Evolutionary conservation across 2,888 invertebrate genomes (phyloP).

Genomic region (Digitonthophagus gazella): DNA sequence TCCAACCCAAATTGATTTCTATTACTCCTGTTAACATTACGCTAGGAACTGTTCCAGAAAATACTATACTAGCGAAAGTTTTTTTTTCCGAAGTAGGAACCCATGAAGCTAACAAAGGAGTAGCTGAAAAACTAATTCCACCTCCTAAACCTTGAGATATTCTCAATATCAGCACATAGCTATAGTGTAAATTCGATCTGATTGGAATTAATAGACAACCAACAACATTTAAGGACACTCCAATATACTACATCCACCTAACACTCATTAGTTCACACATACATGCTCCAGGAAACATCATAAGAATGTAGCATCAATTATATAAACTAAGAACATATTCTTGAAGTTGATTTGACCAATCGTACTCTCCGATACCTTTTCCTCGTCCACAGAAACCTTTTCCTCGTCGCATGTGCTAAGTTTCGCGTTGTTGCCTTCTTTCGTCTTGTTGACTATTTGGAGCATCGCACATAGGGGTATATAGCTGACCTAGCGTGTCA

Average conservation of each 20-base stretch:
- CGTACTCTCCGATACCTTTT: neutral
- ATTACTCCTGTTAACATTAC: neutral
- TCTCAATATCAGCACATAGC: neutral
- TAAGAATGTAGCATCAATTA: neutral
- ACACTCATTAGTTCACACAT: neutral
- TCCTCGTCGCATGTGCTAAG: neutral
- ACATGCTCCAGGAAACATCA: neutral
- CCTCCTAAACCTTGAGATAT: neutral
- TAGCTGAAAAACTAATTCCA: neutral
- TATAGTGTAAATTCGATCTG: neutral
- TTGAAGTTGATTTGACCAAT: neutral
- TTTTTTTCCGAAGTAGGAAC: neutral
- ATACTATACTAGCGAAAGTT: neutral
- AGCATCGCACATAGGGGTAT: no score
- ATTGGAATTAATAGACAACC: neutral
- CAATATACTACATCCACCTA: conserved; percentile 3
- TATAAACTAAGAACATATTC: neutral
- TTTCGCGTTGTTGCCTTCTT: no score
- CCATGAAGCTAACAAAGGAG: conserved; percentile 2
- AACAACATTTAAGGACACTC: conserved; percentile 3
- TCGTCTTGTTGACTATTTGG: neutral
- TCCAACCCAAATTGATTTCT: conserved; percentile 61
- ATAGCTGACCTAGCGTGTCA: no score
- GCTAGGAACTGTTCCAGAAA: neutral
- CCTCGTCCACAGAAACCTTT: neutral